A percentile compares a stretch with the other conserved stretches of the same genome.
phyloP scores from a whole-genome alignment of 2,888 invertebrate species.

The Drosophila percnosoma region DNA sequence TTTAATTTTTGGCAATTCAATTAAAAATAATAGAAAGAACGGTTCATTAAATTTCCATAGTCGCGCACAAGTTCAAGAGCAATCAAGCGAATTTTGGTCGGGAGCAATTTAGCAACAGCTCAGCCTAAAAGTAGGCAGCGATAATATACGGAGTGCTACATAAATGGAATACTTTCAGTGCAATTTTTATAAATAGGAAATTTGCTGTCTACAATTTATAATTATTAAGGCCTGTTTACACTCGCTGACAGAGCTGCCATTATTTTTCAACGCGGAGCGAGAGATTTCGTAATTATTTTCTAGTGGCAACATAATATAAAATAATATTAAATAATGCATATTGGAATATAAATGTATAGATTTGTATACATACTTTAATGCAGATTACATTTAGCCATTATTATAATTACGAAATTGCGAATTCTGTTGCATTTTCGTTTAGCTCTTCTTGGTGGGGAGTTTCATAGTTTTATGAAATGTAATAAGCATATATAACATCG shows the following conservation, averaged over 20 bases:
- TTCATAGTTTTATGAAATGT: neutral
- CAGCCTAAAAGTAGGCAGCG: slow-evolving; percentile 3
- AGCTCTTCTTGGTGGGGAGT: neutral
- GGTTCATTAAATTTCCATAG: slow-evolving; percentile 44
- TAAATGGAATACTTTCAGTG: neutral
- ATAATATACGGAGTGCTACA: neutral
- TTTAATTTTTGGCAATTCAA: slow-evolving; percentile 31
- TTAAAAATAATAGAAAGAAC: slow-evolving; percentile 26
- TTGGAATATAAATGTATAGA: neutral
- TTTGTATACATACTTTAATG: neutral
- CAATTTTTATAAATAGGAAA: neutral
- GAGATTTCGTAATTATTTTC: neutral
- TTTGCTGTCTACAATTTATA: neutral
- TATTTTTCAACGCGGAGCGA: neutral
- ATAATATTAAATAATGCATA: neutral
- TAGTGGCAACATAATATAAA: neutral
- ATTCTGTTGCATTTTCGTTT: neutral
- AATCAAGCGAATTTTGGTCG: neutral
- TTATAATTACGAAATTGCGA: neutral
- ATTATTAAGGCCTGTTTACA: neutral
- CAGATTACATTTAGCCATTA: neutral
- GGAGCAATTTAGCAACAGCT: neutral
- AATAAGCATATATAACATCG: neutral
- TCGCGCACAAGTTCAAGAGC: slow-evolving; percentile 29
- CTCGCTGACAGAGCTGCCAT: neutral